phyloP scores from a whole-genome alignment of 1,140 invertebrate species.

The Ostrea edulis region DNA sequence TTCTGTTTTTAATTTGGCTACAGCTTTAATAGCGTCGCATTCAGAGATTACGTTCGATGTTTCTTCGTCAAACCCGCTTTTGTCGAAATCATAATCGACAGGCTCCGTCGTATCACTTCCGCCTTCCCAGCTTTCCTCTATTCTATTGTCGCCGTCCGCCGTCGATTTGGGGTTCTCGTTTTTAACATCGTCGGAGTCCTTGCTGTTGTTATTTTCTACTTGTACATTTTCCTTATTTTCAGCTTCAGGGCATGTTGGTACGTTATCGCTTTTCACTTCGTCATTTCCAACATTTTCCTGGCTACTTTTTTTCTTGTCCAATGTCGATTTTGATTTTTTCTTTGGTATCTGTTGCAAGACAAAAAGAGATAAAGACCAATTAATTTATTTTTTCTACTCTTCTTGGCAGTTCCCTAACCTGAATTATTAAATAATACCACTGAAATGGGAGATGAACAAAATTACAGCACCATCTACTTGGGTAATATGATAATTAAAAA shows the following conservation, averaged over 20 bases:
- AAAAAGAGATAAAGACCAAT: background rate
- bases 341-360: background rate
- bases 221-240: conserved; percentile 31
- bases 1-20: conserved; percentile 35
- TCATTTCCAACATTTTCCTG: background rate
- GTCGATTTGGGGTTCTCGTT: background rate
- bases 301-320: background rate
- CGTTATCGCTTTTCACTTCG: background rate
- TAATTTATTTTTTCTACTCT: background rate
- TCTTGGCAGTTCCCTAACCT: background rate
- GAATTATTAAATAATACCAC: background rate
- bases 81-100: conserved; percentile 40
- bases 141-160: background rate
- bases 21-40: conserved; percentile 31
- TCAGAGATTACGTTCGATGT: conserved; percentile 22
- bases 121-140: conserved; percentile 34
- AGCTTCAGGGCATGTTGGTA: background rate
- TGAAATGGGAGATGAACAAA: background rate
- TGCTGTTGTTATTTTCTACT: conserved; percentile 4
- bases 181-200: conserved; percentile 7
- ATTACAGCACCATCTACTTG: background rate
- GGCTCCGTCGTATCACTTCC: conserved; percentile 36
- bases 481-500: conserved; percentile 34
- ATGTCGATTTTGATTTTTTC: conserved; percentile 21
- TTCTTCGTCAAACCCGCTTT: conserved; percentile 21